A percentile compares a stretch with the other conserved stretches of the same genome.
Conservation (phyloP, 2,797 vertebrate species). For the Florisuga fusca region DNA sequence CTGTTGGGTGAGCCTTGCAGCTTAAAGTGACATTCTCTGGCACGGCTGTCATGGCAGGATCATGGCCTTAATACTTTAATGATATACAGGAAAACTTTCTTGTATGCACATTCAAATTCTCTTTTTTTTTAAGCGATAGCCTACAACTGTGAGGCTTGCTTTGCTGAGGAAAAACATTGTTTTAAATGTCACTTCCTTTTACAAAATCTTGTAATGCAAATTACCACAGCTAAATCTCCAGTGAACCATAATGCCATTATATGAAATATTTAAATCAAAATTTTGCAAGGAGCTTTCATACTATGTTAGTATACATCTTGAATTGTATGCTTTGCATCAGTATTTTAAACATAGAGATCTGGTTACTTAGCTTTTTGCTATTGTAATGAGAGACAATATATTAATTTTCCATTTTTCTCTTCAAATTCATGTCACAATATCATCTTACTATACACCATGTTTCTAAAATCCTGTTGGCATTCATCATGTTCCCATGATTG, state of each 20-base stretch:
- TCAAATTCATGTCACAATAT: neutral
- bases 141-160: conserved; percentile 13
- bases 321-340: conserved; percentile 27
- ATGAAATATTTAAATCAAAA: neutral
- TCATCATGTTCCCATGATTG: neutral
- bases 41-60: neutral
- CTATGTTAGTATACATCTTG: neutral
- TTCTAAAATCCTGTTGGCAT: conserved; percentile 35
- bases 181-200: conserved; percentile 41
- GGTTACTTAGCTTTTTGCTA: neutral
- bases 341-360: neutral
- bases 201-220: conserved; percentile 58
- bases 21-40: neutral
- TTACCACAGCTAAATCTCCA: conserved; percentile 10
- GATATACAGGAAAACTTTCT: conserved; percentile 44
- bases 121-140: conserved; percentile 6
- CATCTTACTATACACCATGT: neutral
- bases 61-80: neutral
- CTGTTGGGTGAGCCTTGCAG: neutral
- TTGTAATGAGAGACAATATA: neutral
- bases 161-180: conserved; percentile 32
- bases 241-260: neutral
- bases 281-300: neutral
- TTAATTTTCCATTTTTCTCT: neutral
- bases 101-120: neutral